phyloP scores from a whole-genome alignment of 2,797 vertebrate genomes.

The Pristis pectinata region DNA sequence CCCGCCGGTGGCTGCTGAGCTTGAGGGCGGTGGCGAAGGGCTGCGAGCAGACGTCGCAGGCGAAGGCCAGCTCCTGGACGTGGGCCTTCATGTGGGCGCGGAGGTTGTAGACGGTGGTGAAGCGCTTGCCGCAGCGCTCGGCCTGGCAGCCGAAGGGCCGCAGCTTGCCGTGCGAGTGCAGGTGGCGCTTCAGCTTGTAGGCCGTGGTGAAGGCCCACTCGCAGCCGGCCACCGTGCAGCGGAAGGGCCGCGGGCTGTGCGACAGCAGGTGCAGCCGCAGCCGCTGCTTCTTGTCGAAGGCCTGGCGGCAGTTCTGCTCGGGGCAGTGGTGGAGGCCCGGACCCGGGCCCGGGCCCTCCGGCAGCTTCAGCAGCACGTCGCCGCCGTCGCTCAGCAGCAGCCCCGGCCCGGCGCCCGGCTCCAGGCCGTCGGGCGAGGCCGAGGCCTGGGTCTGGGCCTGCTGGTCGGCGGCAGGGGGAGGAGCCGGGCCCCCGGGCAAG shows the following conservation, averaged over 20 bases:
- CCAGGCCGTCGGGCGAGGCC: background rate
- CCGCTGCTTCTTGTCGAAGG: conserved; percentile 79
- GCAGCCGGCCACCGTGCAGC: conserved; percentile 79
- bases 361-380: conserved; percentile 46
- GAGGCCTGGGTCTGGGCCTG: background rate
- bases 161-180: conserved; percentile 87
- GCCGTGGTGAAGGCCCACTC: conserved; percentile 92
- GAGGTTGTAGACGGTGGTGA: conserved; percentile 94
- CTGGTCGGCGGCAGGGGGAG: too few relatives aligned
- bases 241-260: conserved; percentile 72
- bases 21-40: conserved; percentile 78
- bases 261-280: conserved; percentile 81
- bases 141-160: conserved; percentile 78
- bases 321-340: conserved; percentile 62
- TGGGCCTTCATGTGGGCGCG: conserved; percentile 85
- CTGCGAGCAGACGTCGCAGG: conserved; percentile 84
- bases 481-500: too few relatives aligned
- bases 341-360: conserved; percentile 38
- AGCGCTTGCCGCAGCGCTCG: conserved; percentile 80
- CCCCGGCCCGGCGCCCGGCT: background rate
- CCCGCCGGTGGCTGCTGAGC: conserved; percentile 78
- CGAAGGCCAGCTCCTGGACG: conserved; percentile 78
- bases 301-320: conserved; percentile 65
- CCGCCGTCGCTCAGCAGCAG: conserved; percentile 41
- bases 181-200: conserved; percentile 87